Evolutionary conservation across 2,888 invertebrate species (phyloP), one percentile per base, ranked within the genome.

Genomic region (Drosophila histrio): DNA sequence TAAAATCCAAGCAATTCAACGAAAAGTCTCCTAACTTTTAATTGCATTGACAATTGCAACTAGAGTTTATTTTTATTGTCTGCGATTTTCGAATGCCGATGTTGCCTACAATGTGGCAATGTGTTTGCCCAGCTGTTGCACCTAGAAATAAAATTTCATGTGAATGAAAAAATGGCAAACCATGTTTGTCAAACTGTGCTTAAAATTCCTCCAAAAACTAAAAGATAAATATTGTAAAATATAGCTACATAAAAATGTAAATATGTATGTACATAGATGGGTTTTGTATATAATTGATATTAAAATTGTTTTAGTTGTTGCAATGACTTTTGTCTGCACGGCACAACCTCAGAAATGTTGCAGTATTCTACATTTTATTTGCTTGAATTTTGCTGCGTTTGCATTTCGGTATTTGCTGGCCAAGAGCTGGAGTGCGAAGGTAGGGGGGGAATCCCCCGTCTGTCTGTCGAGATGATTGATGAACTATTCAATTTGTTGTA

Each of bases 101-200:
- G 39, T 26, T 15, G 22, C 13, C 8, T 7, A 32, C 8, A 4
- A 32, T n/a, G 17, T 8, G 26, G 13, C 11, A 28, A 15, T 53
- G 13, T 82, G 68, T 79, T 76, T 82, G 72, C 41, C 46, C 72
- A 83, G 77, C 62, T 82, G 72, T 54, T 67, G 64, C 58, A 38
- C 17, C n/a, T 19, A 21, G 41, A 22, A 38, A 22, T 2, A 28
- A 32, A 59, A n/a, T n/a, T 46, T 47, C 15, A 30, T 34, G 30
- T 56, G 36, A n/a, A n/a, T n/a, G 24, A 62, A 53, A 49, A 44
- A 56, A 38, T n/a, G 30, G 24, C 44, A 44, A 58, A 56, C 26
- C 50, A 58, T 65, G 61, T 49, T 65, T 63, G 32, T 38, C 36
- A 67, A 54, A 46, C 22, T 46, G 24, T 46, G 60, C 60, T 53